Percentiles rank a stretch among this genome's conserved stretches.
Conservation (phyloP, 2,797 vertebrate genomes). For the Crax fasciolata region DNA sequence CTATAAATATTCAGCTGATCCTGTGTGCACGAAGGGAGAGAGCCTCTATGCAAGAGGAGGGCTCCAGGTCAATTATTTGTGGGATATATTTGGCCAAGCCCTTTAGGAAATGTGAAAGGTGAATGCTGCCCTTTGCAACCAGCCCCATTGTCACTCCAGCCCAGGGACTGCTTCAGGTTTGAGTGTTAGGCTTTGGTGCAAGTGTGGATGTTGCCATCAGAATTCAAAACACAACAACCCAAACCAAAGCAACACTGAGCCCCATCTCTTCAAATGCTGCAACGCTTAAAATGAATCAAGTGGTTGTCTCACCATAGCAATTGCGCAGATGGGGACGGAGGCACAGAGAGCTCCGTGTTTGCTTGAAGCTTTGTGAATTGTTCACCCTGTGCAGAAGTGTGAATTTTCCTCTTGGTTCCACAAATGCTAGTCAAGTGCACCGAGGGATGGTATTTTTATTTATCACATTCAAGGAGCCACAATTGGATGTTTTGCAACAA, state of each 20-base stretch:
- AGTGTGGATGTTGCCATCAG: neutral
- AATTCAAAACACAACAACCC: neutral
- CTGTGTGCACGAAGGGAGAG: neutral
- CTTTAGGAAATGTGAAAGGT: neutral
- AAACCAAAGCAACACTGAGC: neutral
- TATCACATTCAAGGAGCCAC: conserved; percentile 18
- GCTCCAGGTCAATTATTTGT: neutral
- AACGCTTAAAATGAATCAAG: neutral
- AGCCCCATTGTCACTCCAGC: neutral
- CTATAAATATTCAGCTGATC: conserved; percentile 51
- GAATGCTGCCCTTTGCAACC: rapidly evolving
- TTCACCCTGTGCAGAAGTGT: neutral
- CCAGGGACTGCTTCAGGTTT: neutral
- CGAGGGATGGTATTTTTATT: neutral
- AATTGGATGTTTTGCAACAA: conserved; percentile 44
- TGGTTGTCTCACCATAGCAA: neutral
- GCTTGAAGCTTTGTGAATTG: neutral
- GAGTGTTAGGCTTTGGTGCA: neutral
- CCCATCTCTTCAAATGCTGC: neutral
- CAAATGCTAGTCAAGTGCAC: conserved; percentile 32
- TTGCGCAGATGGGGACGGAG: neutral
- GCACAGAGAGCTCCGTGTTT: neutral
- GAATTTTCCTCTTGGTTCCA: neutral
- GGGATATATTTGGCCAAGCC: neutral
- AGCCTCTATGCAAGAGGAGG: neutral